Percentiles rank a stretch among this genome's conserved stretches.
phyloP scores from a whole-genome alignment of 2,113 vertebrate genomes.

The Chelonoidis abingdonii region DNA sequence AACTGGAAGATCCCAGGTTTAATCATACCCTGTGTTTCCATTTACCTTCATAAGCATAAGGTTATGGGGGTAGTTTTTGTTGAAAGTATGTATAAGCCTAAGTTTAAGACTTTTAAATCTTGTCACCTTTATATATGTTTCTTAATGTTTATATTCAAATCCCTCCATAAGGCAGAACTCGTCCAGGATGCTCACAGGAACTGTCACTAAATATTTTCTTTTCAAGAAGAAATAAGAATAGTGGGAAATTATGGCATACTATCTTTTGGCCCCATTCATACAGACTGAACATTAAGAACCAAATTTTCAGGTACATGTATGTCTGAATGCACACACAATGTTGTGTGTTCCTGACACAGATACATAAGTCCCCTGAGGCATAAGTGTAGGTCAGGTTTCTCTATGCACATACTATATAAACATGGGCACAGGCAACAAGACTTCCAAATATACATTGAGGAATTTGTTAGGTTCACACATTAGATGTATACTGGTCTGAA shows the following conservation, averaged over 20 bases:
- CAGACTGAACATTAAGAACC: not conserved
- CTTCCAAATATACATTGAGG: too few relatives aligned
- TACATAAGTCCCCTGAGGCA: not conserved
- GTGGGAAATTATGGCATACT: not conserved
- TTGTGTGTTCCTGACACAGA: not conserved
- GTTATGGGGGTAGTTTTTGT: not conserved
- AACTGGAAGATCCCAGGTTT: too few relatives aligned
- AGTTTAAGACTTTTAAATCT: not conserved
- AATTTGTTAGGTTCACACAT: too few relatives aligned
- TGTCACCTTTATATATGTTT: not conserved
- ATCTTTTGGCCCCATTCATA: not conserved
- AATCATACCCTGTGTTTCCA: not conserved
- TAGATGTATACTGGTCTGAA: too few relatives aligned
- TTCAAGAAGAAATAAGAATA: not conserved
- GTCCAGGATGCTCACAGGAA: not conserved
- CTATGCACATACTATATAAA: not conserved
- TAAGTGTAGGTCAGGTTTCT: constrained; percentile 34
- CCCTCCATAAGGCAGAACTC: not conserved
- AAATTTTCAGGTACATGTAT: not conserved
- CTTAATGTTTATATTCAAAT: not conserved
- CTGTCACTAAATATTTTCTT: not conserved
- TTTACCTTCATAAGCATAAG: not conserved
- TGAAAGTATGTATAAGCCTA: not conserved
- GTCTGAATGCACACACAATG: not conserved
- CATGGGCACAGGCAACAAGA: too few relatives aligned